Conservation (phyloP, 2,797 vertebrate species). For the Uromys caudimaculatus region DNA sequence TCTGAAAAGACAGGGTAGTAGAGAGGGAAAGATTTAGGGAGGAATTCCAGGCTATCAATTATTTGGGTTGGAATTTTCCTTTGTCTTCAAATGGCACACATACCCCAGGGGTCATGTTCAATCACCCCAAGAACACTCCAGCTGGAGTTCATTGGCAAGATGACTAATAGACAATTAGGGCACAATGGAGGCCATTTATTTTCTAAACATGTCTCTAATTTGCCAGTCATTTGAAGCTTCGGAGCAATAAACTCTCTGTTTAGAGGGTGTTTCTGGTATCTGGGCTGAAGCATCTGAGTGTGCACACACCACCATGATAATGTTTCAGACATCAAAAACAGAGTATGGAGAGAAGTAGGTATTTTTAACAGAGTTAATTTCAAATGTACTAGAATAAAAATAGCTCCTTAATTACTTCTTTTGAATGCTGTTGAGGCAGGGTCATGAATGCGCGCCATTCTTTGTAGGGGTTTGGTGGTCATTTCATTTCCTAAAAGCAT, state of each 20-base stretch:
- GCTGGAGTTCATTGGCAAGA: conserved; percentile 65
- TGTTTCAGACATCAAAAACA: conserved; percentile 16
- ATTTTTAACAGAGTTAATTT: background rate
- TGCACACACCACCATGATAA: background rate
- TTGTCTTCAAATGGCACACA: conserved; percentile 58
- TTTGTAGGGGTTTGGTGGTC: background rate
- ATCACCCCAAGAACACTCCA: conserved; percentile 59
- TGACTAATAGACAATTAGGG: conserved; percentile 71
- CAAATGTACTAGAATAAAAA: conserved; percentile 43
- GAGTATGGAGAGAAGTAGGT: background rate
- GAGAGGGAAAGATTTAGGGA: conserved; percentile 50
- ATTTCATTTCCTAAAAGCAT: conserved; percentile 3
- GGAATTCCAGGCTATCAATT: conserved; percentile 60
- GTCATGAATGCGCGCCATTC: background rate
- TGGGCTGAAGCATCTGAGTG: background rate
- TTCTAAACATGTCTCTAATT: conserved; percentile 61
- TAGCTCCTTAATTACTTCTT: conserved; percentile 17
- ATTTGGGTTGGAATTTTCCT: conserved; percentile 67
- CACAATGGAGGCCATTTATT: conserved; percentile 63
- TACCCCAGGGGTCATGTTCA: conserved; percentile 58
- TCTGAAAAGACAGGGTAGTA: conserved; percentile 48
- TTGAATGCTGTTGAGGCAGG: background rate
- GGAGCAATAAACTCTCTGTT: conserved; percentile 52
- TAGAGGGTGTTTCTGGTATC: background rate
- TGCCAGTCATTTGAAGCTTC: conserved; percentile 52